Conservation (phyloP, 1,140 invertebrate species). For the Aplysia californica region DNA sequence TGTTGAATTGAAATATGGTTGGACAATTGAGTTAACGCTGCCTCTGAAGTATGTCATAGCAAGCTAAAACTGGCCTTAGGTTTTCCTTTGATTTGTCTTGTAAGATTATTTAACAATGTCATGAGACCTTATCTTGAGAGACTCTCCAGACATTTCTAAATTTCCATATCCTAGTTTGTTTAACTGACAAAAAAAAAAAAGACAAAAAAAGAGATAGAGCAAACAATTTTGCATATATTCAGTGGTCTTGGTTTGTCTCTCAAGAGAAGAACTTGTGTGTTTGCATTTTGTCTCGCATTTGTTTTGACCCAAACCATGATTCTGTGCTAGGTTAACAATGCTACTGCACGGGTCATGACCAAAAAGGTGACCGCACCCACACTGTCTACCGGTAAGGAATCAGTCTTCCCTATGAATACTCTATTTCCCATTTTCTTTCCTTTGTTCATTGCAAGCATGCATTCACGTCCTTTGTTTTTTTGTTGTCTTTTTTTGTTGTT, state of each 20-base stretch:
- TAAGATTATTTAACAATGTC: neutral
- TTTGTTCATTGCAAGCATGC: neutral
- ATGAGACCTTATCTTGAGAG: constrained; percentile 4
- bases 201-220: no score
- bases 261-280: no score
- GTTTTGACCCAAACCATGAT: constrained; percentile 30
- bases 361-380: constrained; percentile 88
- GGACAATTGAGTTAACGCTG: no score
- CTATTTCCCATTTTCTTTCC: neutral
- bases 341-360: constrained; percentile 96
- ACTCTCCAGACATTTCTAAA: neutral
- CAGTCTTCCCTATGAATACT: no score
- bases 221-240: no score
- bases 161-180: no score
- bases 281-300: constrained; percentile 32
- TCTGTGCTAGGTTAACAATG: constrained; percentile 89
- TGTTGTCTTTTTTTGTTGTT: neutral
- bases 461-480: neutral
- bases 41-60: constrained; percentile 2
- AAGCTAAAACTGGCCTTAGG: constrained; percentile 14
- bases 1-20: no score
- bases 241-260: no score
- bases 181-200: no score
- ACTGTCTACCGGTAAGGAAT: constrained; percentile 89
- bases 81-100: neutral